phyloP scores from a whole-genome alignment of 2,888 invertebrate species.

The Synergus itoensis region DNA sequence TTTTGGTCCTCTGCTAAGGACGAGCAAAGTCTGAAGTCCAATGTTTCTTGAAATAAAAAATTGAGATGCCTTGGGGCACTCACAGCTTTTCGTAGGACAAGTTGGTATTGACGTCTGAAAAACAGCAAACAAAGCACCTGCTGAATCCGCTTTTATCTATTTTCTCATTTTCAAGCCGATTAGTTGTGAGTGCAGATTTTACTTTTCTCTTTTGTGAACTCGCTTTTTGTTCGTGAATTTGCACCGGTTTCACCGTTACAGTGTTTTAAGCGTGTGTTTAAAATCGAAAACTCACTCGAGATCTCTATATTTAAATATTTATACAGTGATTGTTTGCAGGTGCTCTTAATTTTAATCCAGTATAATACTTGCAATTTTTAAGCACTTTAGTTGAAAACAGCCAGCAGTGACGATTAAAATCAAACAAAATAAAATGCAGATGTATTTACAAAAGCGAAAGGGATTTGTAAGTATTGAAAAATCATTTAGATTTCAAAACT shows the following conservation, averaged over 20 bases:
- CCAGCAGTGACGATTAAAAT: conserved; percentile 35
- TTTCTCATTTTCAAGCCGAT: conserved; percentile 11
- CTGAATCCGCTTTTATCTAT: conserved; percentile 6
- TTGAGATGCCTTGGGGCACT: conserved; percentile 80
- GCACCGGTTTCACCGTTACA: conserved; percentile 13
- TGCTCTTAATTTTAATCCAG: neutral
- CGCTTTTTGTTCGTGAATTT: conserved; percentile 22
- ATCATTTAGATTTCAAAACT: neutral
- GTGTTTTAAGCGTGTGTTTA: conserved; percentile 36
- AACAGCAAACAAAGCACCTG: conserved; percentile 73
- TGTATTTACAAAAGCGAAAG: conserved; percentile 21
- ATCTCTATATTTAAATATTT: neutral
- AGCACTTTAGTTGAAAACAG: conserved; percentile 40
- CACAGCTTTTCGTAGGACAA: conserved; percentile 96
- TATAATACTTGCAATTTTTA: neutral
- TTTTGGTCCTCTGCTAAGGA: conserved; percentile 52
- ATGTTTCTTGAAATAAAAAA: conserved; percentile 78
- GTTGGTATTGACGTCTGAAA: conserved; percentile 92
- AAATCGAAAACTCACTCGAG: conserved; percentile 21
- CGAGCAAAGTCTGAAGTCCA: conserved; percentile 66
- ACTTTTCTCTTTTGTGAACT: conserved; percentile 35
- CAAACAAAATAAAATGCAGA: conserved; percentile 42
- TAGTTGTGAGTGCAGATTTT: conserved; percentile 12
- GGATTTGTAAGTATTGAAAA: neutral
- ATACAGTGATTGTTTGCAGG: neutral